Conservation (phyloP, 1,140 invertebrate genomes). For the Carposina sasakii region DNA sequence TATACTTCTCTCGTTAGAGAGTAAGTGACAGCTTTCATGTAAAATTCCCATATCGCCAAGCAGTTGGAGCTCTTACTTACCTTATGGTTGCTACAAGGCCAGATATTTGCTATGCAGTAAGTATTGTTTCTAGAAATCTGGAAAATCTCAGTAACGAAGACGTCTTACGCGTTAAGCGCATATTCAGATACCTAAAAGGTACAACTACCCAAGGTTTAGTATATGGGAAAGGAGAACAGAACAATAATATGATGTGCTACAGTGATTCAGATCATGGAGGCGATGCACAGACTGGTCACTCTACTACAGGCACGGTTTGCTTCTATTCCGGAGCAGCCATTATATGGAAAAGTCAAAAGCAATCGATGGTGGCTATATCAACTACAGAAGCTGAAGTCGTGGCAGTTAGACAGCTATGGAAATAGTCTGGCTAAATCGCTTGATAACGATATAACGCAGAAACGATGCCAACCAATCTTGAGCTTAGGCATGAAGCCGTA, state of each 20-base stretch:
- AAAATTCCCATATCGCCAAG: slow-evolving; percentile 45
- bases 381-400: slow-evolving; percentile 63
- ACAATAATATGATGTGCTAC: slow-evolving; percentile 30
- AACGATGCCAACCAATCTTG: slow-evolving; percentile 12
- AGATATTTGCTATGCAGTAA: slow-evolving; percentile 49
- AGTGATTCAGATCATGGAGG: slow-evolving; percentile 49
- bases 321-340: slow-evolving; percentile 34
- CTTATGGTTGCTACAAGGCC: slow-evolving; percentile 48
- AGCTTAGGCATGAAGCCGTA: slow-evolving; percentile 23
- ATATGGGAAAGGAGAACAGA: neutral
- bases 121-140: slow-evolving; percentile 36
- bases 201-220: slow-evolving; percentile 2
- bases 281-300: slow-evolving; percentile 34
- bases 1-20: too few species aligned
- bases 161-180: slow-evolving; percentile 32
- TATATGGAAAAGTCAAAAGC: slow-evolving; percentile 40
- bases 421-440: slow-evolving; percentile 40
- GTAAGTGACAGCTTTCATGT: too few species aligned
- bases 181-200: slow-evolving; percentile 16
- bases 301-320: slow-evolving; percentile 35
- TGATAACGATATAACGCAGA: slow-evolving; percentile 6
- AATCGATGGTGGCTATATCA: slow-evolving; percentile 38
- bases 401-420: slow-evolving; percentile 51
- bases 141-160: slow-evolving; percentile 43
- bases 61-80: slow-evolving; percentile 50